A percentile compares a stretch with the other conserved stretches of the same genome.
Evolutionary conservation across 2,888 invertebrate genomes (phyloP).

Genomic region (Dynastes tityus): DNA sequence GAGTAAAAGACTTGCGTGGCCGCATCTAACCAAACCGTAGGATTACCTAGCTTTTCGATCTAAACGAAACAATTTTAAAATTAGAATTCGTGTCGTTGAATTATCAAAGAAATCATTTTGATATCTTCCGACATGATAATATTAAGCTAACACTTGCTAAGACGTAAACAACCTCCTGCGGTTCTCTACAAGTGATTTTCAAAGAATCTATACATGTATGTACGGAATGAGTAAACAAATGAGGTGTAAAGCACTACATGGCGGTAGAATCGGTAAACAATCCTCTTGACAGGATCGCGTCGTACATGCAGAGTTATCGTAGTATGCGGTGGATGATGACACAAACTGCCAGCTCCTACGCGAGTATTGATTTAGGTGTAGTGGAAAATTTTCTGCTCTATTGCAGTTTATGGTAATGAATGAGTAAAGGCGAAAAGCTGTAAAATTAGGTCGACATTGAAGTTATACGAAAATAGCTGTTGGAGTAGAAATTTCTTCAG

Average conservation of each 20-base stretch:
- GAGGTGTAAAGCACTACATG: background rate
- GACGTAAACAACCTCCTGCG: too few relatives aligned
- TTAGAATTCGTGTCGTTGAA: background rate
- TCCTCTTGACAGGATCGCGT: background rate
- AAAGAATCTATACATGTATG: background rate
- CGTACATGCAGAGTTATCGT: background rate
- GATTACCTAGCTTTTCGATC: constrained; percentile 88
- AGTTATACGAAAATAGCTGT: background rate
- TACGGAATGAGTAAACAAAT: background rate
- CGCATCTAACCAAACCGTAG: constrained; percentile 95
- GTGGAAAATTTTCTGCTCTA: constrained; percentile 23
- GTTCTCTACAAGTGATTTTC: background rate
- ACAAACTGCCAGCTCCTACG: background rate
- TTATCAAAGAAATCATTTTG: background rate
- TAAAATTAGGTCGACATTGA: constrained; percentile 16
- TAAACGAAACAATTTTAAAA: constrained; percentile 63
- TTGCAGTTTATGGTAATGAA: constrained; percentile 3
- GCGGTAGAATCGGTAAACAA: background rate
- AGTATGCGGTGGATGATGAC: constrained; percentile 11
- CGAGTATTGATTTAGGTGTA: constrained; percentile 17
- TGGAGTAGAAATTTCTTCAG: background rate
- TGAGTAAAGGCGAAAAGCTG: background rate
- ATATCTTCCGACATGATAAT: too few relatives aligned
- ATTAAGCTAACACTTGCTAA: background rate
- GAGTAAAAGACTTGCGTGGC: constrained; percentile 98